Evolutionary conservation across 53 echinoderm and acorn worm species (phyloP), one percentile per base, ranked within the genome.

Genomic region (Zoroaster sp.): DNA sequence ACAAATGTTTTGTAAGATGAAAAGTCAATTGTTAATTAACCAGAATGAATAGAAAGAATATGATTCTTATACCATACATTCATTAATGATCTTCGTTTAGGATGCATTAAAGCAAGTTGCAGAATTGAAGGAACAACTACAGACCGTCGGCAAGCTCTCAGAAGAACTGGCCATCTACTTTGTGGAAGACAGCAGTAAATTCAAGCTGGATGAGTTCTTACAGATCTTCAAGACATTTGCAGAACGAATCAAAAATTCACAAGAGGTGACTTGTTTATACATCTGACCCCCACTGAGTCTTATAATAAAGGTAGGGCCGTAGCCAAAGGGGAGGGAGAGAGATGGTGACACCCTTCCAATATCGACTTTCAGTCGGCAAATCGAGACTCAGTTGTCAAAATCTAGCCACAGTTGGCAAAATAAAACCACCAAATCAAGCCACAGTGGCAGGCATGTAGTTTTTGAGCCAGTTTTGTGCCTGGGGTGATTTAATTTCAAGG

Each of bases 191-290:
- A 41, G 13, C 69, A 51, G 47, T 5, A 92, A 87, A 20, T 96
- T 96, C 63, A 93, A 96, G 76, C 93, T 96, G 31, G 89, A 94
- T 31, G 96, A 96, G 35, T 96, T 94, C 83, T 63, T 94, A 31
- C 83, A 86, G 77, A 92, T 95, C 91, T 88, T 91, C 52, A 94
- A 96, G 54, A 94, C 93, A 18, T 96, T 96, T 76, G 67, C 92
- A 23, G 90, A 89, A 4, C 69, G 94, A 31, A 78, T 96, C 55
- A 93, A 89, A 69, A 80, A 80, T 44, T 83, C 88, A 46, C 71
- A 80, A 32, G 91, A 92, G 86, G 93, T 96, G 76, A 81, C 68
- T 74, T 13, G 23, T 35, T 14, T 5, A 41, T 17, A 23, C 15
- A 38, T 14, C 45, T 4, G 13, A 4, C 4, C 14, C n/a, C n/a